Percentiles rank a stretch among this genome's conserved stretches.
phyloP scores from a whole-genome alignment of 1,140 invertebrate species.

The Melanaphis sacchari region DNA sequence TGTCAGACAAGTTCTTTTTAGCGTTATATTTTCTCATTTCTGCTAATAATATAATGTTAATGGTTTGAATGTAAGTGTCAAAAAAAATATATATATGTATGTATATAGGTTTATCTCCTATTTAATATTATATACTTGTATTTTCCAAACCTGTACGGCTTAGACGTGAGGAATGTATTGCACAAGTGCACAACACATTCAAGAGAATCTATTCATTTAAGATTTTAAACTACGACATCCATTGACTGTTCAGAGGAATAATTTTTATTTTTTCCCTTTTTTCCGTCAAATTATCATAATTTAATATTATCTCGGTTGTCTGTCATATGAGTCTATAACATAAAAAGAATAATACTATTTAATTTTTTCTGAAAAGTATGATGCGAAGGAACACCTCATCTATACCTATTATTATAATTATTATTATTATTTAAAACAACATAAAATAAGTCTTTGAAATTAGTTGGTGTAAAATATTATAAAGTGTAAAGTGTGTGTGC shows the following conservation, averaged over 20 bases:
- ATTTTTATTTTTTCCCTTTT: neutral
- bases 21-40: conserved; percentile 20
- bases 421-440: neutral
- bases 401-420: neutral
- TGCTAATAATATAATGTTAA: neutral
- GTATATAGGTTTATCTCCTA: neutral
- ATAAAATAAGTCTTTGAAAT: neutral
- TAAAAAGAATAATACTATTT: neutral
- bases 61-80: neutral
- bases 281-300: neutral
- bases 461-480: neutral
- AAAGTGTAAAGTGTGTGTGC: too few relatives aligned
- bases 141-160: neutral
- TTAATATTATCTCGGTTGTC: neutral
- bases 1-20: conserved; percentile 35
- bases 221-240: neutral
- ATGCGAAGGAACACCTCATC: neutral
- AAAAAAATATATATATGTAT: neutral
- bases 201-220: neutral
- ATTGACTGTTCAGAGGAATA: neutral
- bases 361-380: neutral
- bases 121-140: neutral
- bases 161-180: neutral
- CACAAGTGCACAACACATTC: neutral
- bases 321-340: neutral